phyloP scores from a whole-genome alignment of 2,888 invertebrate genomes.

The Leuctra nigra region DNA sequence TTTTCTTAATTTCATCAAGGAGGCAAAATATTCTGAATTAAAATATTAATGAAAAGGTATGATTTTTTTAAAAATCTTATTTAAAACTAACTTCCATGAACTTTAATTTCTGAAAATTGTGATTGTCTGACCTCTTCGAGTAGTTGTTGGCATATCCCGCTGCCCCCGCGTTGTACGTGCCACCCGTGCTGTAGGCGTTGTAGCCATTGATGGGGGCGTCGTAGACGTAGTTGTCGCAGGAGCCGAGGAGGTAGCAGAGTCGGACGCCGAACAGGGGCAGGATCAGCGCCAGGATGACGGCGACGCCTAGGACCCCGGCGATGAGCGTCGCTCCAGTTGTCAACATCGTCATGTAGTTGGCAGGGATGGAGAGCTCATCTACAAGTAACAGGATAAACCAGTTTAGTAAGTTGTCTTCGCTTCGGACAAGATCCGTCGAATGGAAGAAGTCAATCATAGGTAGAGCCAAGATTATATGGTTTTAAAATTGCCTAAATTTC shows the following conservation, averaged over 20 bases:
- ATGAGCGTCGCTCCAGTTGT: neutral
- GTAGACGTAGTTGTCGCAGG: slow-evolving; percentile 29
- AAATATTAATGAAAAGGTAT: no score
- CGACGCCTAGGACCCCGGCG: slow-evolving; percentile 30
- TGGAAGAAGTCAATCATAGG: no score
- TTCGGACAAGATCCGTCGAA: no score
- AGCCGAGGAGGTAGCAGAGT: slow-evolving; percentile 33
- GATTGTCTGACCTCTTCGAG: slow-evolving; percentile 26
- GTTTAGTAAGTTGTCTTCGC: no score
- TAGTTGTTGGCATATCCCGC: slow-evolving; percentile 21
- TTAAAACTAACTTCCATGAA: no score
- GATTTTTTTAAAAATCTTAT: no score
- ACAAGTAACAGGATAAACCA: no score
- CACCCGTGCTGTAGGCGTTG: slow-evolving; percentile 30
- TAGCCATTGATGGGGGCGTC: slow-evolving; percentile 26
- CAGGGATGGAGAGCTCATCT: slow-evolving; percentile 3
- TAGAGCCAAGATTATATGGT: no score
- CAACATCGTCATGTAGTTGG: slow-evolving; percentile 10
- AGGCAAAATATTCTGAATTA: no score
- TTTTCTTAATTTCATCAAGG: no score
- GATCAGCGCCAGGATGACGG: slow-evolving; percentile 30
- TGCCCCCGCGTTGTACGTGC: slow-evolving; percentile 22
- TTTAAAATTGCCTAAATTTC: no score
- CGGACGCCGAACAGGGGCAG: slow-evolving; percentile 32
- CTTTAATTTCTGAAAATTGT: no score